Evolutionary conservation across 1,140 invertebrate genomes (phyloP).

Genomic region (Dinoponera quadriceps): DNA sequence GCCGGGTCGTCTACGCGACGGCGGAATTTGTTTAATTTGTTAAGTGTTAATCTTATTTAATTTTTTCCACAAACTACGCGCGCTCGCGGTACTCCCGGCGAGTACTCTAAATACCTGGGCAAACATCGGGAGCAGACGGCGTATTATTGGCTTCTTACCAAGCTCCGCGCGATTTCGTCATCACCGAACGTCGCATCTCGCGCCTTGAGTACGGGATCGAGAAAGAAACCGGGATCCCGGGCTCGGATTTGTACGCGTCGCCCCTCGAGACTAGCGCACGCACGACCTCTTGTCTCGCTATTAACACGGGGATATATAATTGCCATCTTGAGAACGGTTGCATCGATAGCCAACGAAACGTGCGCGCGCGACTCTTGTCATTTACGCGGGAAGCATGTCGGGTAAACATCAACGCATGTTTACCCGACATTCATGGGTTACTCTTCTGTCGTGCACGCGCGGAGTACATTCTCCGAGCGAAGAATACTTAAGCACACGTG

Average conservation of each 20-base stretch:
- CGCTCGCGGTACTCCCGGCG: slow-evolving; percentile 61
- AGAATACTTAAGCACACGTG: not conserved
- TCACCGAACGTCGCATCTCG: not conserved
- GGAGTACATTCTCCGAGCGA: too few relatives aligned
- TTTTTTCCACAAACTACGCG: slow-evolving; percentile 79
- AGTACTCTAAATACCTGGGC: slow-evolving; percentile 71
- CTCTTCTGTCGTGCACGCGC: not conserved
- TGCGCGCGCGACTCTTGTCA: not conserved
- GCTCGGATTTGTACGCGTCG: slow-evolving; percentile 6
- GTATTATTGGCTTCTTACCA: slow-evolving; percentile 61
- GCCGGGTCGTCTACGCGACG: slow-evolving; percentile 61
- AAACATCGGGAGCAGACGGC: slow-evolving; percentile 77
- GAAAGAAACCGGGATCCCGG: slow-evolving; percentile 11
- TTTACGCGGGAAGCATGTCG: not conserved
- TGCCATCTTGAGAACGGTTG: slow-evolving; percentile 5
- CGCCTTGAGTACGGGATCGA: not conserved
- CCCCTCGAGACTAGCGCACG: not conserved
- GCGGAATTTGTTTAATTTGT: slow-evolving; percentile 83
- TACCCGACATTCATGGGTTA: slow-evolving; percentile 15
- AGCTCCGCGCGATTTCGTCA: slow-evolving; percentile 47
- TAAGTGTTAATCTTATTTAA: slow-evolving; percentile 84
- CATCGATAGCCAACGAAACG: slow-evolving; percentile 23
- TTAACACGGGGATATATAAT: slow-evolving; percentile 25
- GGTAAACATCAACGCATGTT: slow-evolving; percentile 32
- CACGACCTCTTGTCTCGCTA: not conserved